A percentile compares a stretch with the other conserved stretches of the same genome.
Conservation (phyloP, 1,140 invertebrate species). For the Drosophila subobscura region DNA sequence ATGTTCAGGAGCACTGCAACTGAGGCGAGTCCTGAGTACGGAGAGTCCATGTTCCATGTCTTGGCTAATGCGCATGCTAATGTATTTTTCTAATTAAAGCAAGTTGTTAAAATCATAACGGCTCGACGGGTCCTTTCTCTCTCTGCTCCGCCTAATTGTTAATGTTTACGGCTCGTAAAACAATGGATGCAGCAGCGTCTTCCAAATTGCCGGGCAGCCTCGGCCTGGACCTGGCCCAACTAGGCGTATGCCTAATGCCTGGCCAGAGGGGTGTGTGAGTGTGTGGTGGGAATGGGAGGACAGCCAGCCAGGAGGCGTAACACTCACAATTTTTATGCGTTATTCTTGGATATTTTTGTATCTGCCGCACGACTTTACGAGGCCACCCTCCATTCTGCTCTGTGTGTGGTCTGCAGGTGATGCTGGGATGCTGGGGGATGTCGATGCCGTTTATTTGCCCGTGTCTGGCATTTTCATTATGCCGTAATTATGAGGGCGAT, state of each 20-base stretch:
- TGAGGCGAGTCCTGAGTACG: conserved; percentile 8
- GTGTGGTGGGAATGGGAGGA: conserved; percentile 7
- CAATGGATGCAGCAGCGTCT: conserved; percentile 66
- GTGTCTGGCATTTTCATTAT: conserved; percentile 72
- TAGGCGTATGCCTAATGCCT: conserved; percentile 39
- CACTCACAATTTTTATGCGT: conserved; percentile 35
- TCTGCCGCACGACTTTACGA: conserved; percentile 60
- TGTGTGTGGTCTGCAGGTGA: conserved; percentile 31
- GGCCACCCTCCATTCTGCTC: conserved; percentile 17
- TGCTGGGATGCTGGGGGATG: neutral
- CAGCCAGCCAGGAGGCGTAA: conserved; percentile 10
- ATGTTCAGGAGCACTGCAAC: conserved; percentile 61
- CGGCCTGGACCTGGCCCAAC: conserved; percentile 8
- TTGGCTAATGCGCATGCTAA: conserved; percentile 43
- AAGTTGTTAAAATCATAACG: conserved; percentile 68
- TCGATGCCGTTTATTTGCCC: conserved; percentile 52
- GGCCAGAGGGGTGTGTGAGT: neutral
- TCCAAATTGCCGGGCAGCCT: conserved; percentile 22
- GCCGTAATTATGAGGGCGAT: conserved; percentile 65
- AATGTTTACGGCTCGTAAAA: conserved; percentile 78
- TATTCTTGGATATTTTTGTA: conserved; percentile 54
- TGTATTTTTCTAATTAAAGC: conserved; percentile 79
- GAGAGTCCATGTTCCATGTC: neutral
- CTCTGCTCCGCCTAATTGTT: conserved; percentile 64
- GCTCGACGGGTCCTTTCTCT: conserved; percentile 4